phyloP scores from a whole-genome alignment of 2,797 vertebrate species.

The Macropodus opercularis region DNA sequence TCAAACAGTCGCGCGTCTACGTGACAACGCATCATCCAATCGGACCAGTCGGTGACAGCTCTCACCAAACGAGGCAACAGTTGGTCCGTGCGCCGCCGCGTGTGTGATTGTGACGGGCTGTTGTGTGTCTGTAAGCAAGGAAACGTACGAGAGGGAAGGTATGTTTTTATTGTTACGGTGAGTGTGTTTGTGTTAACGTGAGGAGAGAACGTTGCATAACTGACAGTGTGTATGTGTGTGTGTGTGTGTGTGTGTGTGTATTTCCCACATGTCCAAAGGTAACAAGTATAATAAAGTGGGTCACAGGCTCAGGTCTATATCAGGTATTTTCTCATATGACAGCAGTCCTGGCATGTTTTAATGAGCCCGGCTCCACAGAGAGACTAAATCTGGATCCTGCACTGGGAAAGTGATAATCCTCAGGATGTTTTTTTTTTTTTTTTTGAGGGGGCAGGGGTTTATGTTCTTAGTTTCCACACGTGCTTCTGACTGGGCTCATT shows the following conservation, averaged over 20 bases:
- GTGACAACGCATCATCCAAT: constrained; percentile 41
- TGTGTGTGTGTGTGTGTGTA: constrained; percentile 9
- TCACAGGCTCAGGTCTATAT: constrained; percentile 47
- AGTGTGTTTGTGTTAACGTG: background rate
- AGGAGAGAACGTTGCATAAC: constrained; percentile 4
- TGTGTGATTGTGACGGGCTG: constrained; percentile 1
- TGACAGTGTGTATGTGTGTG: background rate
- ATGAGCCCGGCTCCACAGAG: constrained; percentile 63
- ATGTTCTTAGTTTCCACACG: constrained; percentile 11
- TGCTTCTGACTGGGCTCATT: constrained; percentile 40
- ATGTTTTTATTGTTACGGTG: background rate
- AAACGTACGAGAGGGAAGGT: background rate
- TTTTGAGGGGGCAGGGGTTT: background rate
- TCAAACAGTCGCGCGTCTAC: constrained; percentile 33
- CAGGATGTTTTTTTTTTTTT: constrained; percentile 18
- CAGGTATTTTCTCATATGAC: constrained; percentile 55
- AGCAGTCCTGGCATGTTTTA: constrained; percentile 62
- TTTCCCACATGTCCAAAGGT: constrained; percentile 34
- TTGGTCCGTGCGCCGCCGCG: background rate
- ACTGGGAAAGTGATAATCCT: constrained; percentile 44
- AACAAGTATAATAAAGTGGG: constrained; percentile 45
- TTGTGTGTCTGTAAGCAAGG: background rate
- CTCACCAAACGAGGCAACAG: constrained; percentile 8
- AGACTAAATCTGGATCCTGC: constrained; percentile 62
- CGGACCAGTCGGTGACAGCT: constrained; percentile 36